Percentiles rank a stretch among this genome's conserved stretches.
Evolutionary conservation across 1,140 invertebrate species (phyloP).

Genomic region (Drosophila nigromelanica): DNA sequence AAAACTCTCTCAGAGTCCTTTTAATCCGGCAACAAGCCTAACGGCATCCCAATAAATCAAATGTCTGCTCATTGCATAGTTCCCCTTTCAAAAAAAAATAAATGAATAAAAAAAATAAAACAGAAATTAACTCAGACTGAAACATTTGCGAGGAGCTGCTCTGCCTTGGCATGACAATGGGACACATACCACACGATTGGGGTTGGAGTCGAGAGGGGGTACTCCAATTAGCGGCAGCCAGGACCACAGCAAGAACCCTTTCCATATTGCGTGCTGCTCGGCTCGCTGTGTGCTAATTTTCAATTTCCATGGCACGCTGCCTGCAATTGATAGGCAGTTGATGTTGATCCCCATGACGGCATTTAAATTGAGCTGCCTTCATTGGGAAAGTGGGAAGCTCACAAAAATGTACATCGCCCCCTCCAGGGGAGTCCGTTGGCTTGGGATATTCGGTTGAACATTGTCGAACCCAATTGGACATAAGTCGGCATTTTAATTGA

Average conservation of each 20-base stretch:
- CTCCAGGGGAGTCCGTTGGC: neutral
- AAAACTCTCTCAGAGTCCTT: neutral
- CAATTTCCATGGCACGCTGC: slow-evolving; percentile 72
- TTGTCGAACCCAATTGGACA: slow-evolving; percentile 53
- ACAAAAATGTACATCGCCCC: neutral
- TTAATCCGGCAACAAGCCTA: slow-evolving; percentile 22
- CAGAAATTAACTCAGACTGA: slow-evolving; percentile 14
- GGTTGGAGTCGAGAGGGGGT: neutral
- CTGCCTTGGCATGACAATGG: slow-evolving; percentile 36
- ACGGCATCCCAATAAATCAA: slow-evolving; percentile 71
- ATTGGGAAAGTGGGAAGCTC: neutral
- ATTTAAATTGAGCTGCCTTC: slow-evolving; percentile 62
- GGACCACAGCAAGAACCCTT: slow-evolving; percentile 24
- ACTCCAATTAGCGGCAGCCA: slow-evolving; percentile 38
- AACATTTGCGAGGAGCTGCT: slow-evolving; percentile 19
- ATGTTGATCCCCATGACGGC: slow-evolving; percentile 75
- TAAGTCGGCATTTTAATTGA: slow-evolving; percentile 78
- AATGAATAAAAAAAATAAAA: neutral
- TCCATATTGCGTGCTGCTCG: slow-evolving; percentile 1
- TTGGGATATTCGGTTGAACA: slow-evolving; percentile 21
- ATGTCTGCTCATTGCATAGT: slow-evolving; percentile 34
- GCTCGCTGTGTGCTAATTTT: slow-evolving; percentile 63
- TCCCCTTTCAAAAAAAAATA: neutral
- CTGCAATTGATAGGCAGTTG: slow-evolving; percentile 71
- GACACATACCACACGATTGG: neutral